These are phyloP conservation scores for Coturnix japonica DNA, from an alignment of 2,113 vertebrate genomes.

Conservation along the genomic window DNA sequence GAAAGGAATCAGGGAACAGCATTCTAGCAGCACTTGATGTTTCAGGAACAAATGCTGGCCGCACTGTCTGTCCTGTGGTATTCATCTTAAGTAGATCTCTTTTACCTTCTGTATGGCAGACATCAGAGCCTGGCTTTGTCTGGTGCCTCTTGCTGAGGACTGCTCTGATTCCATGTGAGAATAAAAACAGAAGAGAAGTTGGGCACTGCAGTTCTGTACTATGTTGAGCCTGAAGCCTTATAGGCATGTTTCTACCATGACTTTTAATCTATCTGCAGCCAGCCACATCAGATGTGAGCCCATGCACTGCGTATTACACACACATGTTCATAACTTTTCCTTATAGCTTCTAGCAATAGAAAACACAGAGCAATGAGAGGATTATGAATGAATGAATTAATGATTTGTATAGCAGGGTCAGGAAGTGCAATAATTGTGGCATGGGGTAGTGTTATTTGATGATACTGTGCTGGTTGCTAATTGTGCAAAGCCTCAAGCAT, in stretches of 20 bases:
- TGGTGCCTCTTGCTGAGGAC: neutral
- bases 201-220: neutral
- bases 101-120: accelerated
- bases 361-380: neutral
- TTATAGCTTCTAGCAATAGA: neutral
- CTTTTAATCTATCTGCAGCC: neutral
- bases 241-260: neutral
- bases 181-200: neutral
- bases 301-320: neutral
- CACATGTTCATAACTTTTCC: neutral
- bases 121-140: neutral
- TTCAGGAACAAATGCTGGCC: neutral
- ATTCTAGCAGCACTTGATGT: neutral
- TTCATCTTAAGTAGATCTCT: neutral
- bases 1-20: neutral
- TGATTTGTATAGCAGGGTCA: neutral
- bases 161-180: neutral
- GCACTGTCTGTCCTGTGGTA: neutral
- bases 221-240: neutral
- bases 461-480: constrained; percentile 5
- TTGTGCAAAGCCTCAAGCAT: neutral
- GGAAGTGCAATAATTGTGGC: neutral
- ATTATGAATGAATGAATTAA: neutral
- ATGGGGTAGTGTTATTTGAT: neutral
- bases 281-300: neutral